Conservation (phyloP, 2,113 vertebrate genomes). For the Brevimyrus niger region DNA sequence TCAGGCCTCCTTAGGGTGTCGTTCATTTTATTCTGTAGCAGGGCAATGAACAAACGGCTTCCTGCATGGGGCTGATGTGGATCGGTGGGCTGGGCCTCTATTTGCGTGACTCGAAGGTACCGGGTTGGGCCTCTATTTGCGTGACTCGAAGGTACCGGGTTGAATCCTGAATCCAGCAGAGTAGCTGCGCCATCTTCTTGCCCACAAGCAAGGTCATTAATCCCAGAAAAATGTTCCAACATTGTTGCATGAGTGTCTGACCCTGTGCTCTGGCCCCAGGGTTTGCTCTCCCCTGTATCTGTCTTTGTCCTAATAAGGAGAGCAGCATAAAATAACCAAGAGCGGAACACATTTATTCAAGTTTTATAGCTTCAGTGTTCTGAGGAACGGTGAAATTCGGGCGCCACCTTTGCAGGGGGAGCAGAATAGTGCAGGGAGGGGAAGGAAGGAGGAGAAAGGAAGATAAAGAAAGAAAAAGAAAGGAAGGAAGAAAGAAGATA, state of each 20-base stretch:
- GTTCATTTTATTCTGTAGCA: neutral
- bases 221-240: neutral
- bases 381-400: neutral
- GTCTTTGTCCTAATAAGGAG: neutral
- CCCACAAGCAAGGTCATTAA: neutral
- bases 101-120: neutral
- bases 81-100: neutral
- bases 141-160: neutral
- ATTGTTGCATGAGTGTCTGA: neutral
- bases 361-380: neutral
- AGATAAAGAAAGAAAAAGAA: neutral
- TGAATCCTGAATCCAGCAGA: neutral
- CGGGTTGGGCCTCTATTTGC: neutral
- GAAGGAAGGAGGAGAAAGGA: neutral
- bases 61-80: neutral
- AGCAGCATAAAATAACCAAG: neutral
- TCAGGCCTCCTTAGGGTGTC: neutral
- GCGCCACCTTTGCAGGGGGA: neutral
- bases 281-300: neutral
- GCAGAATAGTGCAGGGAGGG: neutral
- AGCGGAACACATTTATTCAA: neutral
- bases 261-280: neutral
- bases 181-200: neutral
- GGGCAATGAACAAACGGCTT: neutral
- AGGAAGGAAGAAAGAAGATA: neutral